Evolutionary conservation across 2,888 invertebrate species (phyloP).

Genomic region (Rotaria sp.): DNA sequence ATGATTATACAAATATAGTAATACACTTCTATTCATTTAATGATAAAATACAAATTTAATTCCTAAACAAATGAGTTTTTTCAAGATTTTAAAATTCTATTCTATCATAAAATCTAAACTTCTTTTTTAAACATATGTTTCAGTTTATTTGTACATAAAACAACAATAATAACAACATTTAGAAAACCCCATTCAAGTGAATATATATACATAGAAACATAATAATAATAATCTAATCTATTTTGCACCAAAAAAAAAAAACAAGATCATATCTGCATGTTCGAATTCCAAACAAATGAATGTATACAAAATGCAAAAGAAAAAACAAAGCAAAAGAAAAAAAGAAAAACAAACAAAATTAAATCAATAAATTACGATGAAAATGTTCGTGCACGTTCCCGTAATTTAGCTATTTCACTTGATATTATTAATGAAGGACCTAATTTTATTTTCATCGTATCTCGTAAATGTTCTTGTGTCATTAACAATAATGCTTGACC

Average conservation of each 20-base stretch:
- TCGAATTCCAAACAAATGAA: background rate
- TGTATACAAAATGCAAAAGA: background rate
- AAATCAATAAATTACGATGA: background rate
- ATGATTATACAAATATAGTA: no score
- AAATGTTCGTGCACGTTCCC: background rate
- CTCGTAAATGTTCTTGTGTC: slow-evolving; percentile 33
- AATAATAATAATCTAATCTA: background rate
- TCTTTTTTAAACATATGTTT: background rate
- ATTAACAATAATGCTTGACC: slow-evolving; percentile 36
- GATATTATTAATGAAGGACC: slow-evolving; percentile 39
- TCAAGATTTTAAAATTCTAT: no score
- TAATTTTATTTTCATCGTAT: slow-evolving; percentile 39
- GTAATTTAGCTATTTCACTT: slow-evolving; percentile 37
- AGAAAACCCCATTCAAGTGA: background rate
- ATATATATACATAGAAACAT: background rate
- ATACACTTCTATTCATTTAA: no score
- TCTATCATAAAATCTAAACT: background rate
- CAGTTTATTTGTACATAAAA: background rate
- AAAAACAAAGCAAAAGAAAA: background rate
- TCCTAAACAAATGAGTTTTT: no score
- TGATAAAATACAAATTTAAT: no score
- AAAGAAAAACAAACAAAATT: background rate
- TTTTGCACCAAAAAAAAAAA: background rate
- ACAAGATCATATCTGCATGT: background rate
- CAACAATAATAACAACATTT: background rate